Conservation (phyloP, 2,113 vertebrate species). For the Menidia beryllina region DNA sequence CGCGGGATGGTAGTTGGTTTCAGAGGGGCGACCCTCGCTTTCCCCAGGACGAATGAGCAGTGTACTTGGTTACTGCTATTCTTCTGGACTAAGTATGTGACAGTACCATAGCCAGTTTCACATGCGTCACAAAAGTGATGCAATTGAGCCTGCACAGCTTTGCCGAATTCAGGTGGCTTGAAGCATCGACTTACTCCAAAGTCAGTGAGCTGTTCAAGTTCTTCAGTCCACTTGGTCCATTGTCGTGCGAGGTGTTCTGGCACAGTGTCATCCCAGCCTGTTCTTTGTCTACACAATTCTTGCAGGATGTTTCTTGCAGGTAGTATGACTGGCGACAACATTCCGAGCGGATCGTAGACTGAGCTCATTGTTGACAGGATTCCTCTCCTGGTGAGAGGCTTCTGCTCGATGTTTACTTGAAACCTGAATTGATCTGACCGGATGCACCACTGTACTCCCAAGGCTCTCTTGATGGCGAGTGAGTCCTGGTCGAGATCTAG, state of each 20-base stretch:
- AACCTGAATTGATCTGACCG: too few relatives aligned
- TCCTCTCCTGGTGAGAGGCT: constrained; percentile 8
- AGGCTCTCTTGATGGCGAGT: too few relatives aligned
- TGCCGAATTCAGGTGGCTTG: neutral
- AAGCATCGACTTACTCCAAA: too few relatives aligned
- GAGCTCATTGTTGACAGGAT: constrained; percentile 4
- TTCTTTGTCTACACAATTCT: neutral
- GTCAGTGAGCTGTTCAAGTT: too few relatives aligned
- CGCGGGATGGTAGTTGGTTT: neutral
- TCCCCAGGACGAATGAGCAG: neutral
- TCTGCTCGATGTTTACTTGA: neutral
- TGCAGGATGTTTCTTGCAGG: neutral
- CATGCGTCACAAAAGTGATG: neutral
- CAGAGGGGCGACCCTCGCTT: neutral
- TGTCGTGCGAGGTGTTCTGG: too few relatives aligned
- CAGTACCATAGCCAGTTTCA: neutral
- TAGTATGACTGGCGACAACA: neutral
- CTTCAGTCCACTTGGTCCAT: too few relatives aligned
- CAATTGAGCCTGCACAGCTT: neutral
- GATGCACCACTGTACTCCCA: too few relatives aligned
- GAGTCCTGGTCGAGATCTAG: too few relatives aligned
- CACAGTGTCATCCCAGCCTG: neutral
- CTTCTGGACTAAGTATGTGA: too few relatives aligned
- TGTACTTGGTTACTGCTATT: too few relatives aligned
- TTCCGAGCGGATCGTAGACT: neutral